Percentiles rank a stretch among this genome's conserved stretches.
phyloP scores from a whole-genome alignment of 2,113 vertebrate genomes.

The pig (Sus scrofa) region T2T-Sscrofa CM000826.6:42759001-42759500 shows the following conservation, averaged over 20 bases:
- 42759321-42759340: not conserved
- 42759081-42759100: not conserved
- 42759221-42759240: no score
- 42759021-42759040: not conserved
- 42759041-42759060: not conserved
- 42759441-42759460: not conserved
- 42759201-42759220: no score
- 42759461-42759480: not conserved
- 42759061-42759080: not conserved
- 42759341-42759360: not conserved
- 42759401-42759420: not conserved
- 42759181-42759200: no score
- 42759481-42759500: not conserved
- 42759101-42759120: not conserved
- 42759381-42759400: not conserved
- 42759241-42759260: no score
- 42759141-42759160: no score
- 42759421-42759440: accelerated
- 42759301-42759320: constrained; percentile 5
- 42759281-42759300: not conserved
- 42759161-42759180: no score
- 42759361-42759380: not conserved
- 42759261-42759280: not conserved
- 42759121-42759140: no score
- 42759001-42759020: not conserved